Evolutionary conservation across 2,113 vertebrate species (phyloP), one percentile per base, ranked within the genome.

Genomic region (Struthidea cinerea): DNA sequence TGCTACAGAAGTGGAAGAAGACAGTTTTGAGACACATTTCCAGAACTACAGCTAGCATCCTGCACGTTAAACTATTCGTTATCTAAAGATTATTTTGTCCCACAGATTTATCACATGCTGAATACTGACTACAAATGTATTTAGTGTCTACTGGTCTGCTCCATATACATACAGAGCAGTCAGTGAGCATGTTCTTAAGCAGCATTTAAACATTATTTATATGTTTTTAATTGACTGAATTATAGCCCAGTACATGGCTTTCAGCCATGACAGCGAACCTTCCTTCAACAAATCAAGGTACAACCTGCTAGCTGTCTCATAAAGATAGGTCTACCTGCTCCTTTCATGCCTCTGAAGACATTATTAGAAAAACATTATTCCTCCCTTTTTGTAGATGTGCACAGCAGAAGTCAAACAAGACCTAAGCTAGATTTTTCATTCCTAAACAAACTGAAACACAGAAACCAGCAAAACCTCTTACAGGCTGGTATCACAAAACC

Each of bases 321-420:
- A 89, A 94, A 94, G 65, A 91, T 82, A 84, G 68, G 79, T 50
- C 50, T 61, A 89, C 60, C 73, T 90, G n/a, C 33, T 93, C 68
- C 46, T 89, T 84, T 92, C 2, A 1, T 90, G 64, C 52, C 76
- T 96, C 86, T 86, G 83, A 92, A 89, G 89, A 89, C 53, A 55
- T 74, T 92, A 74, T 92, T 75, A 93, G 69, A 70, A 94, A 96
- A 96, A 86, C 50, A 63, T 93, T 92, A 92, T 89, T 96, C 77
- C 73, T 90, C 64, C 60, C 44, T 84, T 92, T 93, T 63, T 74
- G 59, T 49, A 78, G 76, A 70, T 21, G 27, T 35, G 33, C 33
- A 63, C 12, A 89, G 60, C 60, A 64, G 79, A 95, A 85, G 59
- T 65, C 75, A 88, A 92, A 91, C 46, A 88, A 78, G 52, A 60